These are phyloP conservation scores for Sphaerophoria taeniata DNA, from an alignment of 2,888 invertebrate species.

Conservation along the genomic window DNA sequence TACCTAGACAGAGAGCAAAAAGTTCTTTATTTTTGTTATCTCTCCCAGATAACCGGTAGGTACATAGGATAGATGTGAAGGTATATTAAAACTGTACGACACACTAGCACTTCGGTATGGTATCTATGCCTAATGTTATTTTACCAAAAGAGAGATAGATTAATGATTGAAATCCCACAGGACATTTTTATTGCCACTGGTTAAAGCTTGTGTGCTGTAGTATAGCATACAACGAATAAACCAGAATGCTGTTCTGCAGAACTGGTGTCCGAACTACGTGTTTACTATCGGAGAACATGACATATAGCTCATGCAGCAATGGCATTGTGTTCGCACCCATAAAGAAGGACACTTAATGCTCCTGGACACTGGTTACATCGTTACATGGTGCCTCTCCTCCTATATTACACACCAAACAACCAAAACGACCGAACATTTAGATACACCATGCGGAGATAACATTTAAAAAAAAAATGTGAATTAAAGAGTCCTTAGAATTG, in stretches of 20 bases:
- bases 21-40: constrained; percentile 30
- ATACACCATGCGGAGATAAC: constrained; percentile 22
- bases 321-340: constrained; percentile 60
- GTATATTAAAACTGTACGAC: background rate
- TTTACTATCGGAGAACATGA: constrained; percentile 70
- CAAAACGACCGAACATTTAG: no score
- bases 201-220: constrained; percentile 56
- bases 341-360: constrained; percentile 65
- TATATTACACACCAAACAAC: background rate
- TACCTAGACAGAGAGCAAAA: constrained; percentile 8
- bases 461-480: constrained; percentile 34
- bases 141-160: constrained; percentile 66
- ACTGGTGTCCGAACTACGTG: constrained; percentile 63
- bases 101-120: constrained; percentile 9
- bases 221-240: constrained; percentile 47
- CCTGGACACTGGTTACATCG: constrained; percentile 10
- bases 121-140: constrained; percentile 59
- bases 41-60: background rate
- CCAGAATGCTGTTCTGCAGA: constrained; percentile 39
- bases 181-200: constrained; percentile 71
- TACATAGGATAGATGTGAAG: background rate
- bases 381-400: background rate
- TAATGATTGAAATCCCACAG: constrained; percentile 74
- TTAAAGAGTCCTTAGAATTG: background rate
- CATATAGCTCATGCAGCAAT: constrained; percentile 67